Percentiles rank a stretch among this genome's conserved stretches.
Evolutionary conservation across 2,888 invertebrate species (phyloP).

Genomic region (Boloria euphrosyne): DNA sequence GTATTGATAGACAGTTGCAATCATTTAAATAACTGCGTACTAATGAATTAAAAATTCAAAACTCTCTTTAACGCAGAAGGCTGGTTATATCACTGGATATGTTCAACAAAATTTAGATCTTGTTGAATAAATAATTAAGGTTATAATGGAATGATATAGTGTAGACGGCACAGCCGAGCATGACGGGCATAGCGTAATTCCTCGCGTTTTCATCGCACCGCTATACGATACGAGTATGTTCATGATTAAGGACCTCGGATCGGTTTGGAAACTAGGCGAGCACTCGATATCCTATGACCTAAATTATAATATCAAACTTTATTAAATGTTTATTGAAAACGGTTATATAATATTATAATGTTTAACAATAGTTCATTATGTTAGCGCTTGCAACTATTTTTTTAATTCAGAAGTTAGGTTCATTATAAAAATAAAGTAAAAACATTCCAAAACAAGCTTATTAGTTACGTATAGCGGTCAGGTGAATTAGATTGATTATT

Average conservation of each 20-base stretch:
- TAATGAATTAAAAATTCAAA: slow-evolving; percentile 30
- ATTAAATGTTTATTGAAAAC: slow-evolving; percentile 1
- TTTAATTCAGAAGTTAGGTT: no score
- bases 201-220: slow-evolving; percentile 30
- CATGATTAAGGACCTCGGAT: slow-evolving; percentile 36
- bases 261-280: slow-evolving; percentile 32
- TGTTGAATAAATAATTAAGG: neutral
- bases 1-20: slow-evolving; percentile 21
- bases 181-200: slow-evolving; percentile 31
- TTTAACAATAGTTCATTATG: neutral
- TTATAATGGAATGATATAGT: slow-evolving; percentile 3
- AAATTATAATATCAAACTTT: slow-evolving; percentile 19
- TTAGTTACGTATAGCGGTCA: no score
- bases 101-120: slow-evolving; percentile 7
- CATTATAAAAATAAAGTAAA: no score
- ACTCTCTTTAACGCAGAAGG: slow-evolving; percentile 18
- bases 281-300: slow-evolving; percentile 30
- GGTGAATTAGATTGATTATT: neutral
- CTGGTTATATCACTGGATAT: slow-evolving; percentile 4
- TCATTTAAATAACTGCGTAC: slow-evolving; percentile 28
- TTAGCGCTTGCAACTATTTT: neutral
- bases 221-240: slow-evolving; percentile 29
- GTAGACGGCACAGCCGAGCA: slow-evolving; percentile 17
- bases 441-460: no score
- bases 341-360: neutral